Evolutionary conservation across 64 coral and sea anemone genomes (phyloP).

Genomic region (Catalaphyllia jardinei): DNA sequence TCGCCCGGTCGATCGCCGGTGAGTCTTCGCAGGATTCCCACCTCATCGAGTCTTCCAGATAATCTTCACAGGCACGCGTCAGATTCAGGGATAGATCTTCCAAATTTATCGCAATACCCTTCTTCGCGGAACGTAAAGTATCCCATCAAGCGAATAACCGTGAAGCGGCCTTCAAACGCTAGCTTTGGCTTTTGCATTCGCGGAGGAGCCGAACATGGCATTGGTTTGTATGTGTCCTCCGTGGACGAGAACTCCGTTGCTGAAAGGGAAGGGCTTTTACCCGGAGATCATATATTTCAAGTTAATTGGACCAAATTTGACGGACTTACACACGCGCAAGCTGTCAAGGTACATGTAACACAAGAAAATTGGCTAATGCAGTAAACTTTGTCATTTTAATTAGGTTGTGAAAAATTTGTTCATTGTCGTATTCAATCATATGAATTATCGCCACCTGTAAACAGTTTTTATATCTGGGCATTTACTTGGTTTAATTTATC

Average conservation of each 20-base stretch:
- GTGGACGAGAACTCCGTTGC: constrained; percentile 78
- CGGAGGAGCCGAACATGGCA: constrained; percentile 90
- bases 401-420: neutral
- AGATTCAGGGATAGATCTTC: constrained; percentile 87
- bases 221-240: constrained; percentile 94
- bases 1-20: constrained; percentile 51
- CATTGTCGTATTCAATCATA: neutral
- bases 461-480: no score
- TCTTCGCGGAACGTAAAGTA: constrained; percentile 43
- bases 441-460: no score
- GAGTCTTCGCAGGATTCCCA: constrained; percentile 31
- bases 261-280: constrained; percentile 70
- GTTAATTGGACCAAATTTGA: constrained; percentile 83
- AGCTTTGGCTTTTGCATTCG: constrained; percentile 96
- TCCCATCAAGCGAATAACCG: constrained; percentile 68
- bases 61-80: constrained; percentile 69
- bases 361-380: neutral
- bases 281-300: constrained; percentile 89
- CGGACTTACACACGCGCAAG: constrained; percentile 80
- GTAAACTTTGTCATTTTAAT: neutral
- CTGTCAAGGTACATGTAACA: constrained; percentile 91
- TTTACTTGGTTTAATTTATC: no score
- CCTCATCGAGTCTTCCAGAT: constrained; percentile 81
- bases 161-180: constrained; percentile 69
- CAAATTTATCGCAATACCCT: constrained; percentile 54